phyloP scores from a whole-genome alignment of 2,888 invertebrate genomes.

The Eupithecia vulgata region DNA sequence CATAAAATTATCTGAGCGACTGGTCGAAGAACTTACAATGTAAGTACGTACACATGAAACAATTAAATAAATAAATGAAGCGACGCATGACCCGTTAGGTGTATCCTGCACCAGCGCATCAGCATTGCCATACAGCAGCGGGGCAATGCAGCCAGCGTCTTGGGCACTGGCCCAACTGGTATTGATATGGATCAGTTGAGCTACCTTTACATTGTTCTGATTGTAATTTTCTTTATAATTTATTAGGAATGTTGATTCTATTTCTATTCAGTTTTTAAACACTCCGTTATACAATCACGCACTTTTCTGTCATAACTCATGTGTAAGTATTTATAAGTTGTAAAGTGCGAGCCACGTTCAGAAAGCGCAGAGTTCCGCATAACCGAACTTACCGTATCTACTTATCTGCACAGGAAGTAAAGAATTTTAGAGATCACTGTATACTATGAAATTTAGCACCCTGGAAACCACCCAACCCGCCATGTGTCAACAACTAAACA shows the following conservation, averaged over 20 bases:
- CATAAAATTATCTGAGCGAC: too few species aligned
- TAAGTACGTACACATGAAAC: too few species aligned
- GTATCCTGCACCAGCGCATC: too few species aligned
- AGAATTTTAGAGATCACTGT: background rate
- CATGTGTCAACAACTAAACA: background rate
- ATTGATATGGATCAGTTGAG: too few species aligned
- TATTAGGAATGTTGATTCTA: background rate
- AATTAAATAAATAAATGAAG: too few species aligned
- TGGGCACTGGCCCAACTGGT: too few species aligned
- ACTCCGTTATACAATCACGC: background rate
- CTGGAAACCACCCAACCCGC: background rate
- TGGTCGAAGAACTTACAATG: too few species aligned
- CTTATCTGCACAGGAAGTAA: background rate
- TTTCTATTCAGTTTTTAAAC: background rate
- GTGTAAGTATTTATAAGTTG: background rate
- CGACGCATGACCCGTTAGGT: too few species aligned
- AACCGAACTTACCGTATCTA: background rate
- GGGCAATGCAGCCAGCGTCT: too few species aligned
- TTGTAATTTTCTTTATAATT: too few species aligned
- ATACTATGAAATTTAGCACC: background rate
- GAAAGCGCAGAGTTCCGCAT: background rate
- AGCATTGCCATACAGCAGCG: too few species aligned
- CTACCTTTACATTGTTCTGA: too few species aligned
- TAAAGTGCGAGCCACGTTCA: background rate
- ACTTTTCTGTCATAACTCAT: slow-evolving; percentile 4